Conservation (phyloP, 2,113 vertebrate species). For the Grantiella picta region DNA sequence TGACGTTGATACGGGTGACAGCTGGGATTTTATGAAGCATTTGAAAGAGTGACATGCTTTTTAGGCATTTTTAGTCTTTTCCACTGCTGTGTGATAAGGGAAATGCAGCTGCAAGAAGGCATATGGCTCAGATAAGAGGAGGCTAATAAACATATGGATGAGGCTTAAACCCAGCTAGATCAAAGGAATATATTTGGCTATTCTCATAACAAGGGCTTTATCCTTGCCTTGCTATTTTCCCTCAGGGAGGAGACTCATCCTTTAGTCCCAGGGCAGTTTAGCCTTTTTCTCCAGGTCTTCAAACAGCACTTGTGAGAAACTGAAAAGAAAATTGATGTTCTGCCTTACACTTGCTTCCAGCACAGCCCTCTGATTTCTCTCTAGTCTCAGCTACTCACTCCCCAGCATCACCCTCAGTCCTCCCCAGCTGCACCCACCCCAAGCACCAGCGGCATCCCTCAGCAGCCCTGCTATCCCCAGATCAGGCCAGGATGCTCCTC, state of each 20-base stretch:
- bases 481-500: not conserved
- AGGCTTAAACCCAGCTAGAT: conserved; percentile 12
- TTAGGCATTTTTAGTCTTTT: not conserved
- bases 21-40: not conserved
- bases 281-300: not conserved
- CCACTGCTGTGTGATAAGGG: not conserved
- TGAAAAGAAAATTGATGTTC: not conserved
- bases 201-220: not conserved
- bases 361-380: not conserved
- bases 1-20: not conserved
- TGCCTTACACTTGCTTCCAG: not conserved
- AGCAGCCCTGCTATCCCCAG: not conserved
- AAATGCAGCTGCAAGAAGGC: not conserved
- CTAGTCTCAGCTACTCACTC: not conserved
- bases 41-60: not conserved
- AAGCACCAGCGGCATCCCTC: not conserved
- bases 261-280: not conserved
- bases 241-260: not conserved
- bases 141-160: conserved; percentile 43
- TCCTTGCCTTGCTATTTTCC: not conserved
- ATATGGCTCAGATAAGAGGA: conserved; percentile 8
- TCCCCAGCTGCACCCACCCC: not conserved
- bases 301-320: not conserved
- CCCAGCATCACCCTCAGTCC: not conserved
- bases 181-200: conserved; percentile 22